phyloP scores from a whole-genome alignment of 2,888 invertebrate genomes.

The Agrochola lychnidis region DNA sequence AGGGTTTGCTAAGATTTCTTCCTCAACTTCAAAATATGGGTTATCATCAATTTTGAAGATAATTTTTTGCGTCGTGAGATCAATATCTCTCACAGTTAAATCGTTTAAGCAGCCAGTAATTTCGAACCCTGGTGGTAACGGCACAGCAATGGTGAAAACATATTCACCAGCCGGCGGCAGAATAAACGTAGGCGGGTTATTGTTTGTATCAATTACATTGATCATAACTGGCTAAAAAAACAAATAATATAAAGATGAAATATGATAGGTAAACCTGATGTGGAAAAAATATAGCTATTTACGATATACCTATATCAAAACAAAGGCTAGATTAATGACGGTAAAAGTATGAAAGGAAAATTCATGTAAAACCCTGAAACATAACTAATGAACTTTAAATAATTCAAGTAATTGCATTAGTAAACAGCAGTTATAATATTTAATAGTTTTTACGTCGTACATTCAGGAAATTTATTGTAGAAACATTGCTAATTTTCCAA shows the following conservation, averaged over 20 bases:
- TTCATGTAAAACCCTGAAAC: background rate
- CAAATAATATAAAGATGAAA: background rate
- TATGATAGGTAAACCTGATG: no score
- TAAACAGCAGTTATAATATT: background rate
- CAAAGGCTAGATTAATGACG: background rate
- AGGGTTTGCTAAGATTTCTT: constrained; percentile 63
- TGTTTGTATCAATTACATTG: constrained; percentile 87
- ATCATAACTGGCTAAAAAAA: constrained; percentile 82
- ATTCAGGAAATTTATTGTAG: background rate
- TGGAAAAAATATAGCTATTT: background rate
- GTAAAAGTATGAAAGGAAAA: background rate
- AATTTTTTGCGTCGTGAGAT: constrained; percentile 87
- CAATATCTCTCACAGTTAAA: constrained; percentile 87
- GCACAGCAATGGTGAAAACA: constrained; percentile 85
- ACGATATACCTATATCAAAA: background rate
- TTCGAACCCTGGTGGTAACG: constrained; percentile 83
- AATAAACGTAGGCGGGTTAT: constrained; percentile 84
- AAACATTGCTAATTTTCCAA: background rate
- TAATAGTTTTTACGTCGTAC: background rate
- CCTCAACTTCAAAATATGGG: constrained; percentile 80
- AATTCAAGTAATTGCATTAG: background rate
- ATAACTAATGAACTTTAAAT: background rate
- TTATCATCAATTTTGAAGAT: constrained; percentile 81
- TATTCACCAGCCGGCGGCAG: constrained; percentile 70
- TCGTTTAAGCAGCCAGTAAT: constrained; percentile 84